These are phyloP conservation scores for Euglossa dilemma DNA, from an alignment of 1,140 invertebrate genomes.

Conservation along the genomic window DNA sequence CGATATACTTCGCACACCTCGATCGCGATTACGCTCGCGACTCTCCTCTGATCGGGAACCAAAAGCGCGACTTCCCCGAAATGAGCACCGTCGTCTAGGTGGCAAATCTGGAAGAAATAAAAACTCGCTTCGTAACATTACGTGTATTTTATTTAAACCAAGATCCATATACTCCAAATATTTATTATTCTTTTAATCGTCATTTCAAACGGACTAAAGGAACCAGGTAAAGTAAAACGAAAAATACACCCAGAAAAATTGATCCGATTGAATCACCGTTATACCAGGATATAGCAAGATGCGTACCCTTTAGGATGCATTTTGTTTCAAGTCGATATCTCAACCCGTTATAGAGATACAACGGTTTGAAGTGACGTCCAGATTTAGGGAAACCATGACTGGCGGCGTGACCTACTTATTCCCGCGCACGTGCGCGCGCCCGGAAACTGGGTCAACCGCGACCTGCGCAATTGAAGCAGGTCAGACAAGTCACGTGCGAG, in stretches of 20 bases:
- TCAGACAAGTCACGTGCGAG: not conserved
- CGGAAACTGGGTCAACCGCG: too few species aligned
- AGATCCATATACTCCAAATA: too few species aligned
- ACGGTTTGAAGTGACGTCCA: not conserved
- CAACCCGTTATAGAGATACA: not conserved
- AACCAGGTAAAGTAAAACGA: not conserved
- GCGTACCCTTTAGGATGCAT: not conserved
- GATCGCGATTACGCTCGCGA: conserved; percentile 77
- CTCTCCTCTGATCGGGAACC: conserved; percentile 75
- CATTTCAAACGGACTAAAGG: too few species aligned
- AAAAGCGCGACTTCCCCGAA: conserved; percentile 83
- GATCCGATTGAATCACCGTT: not conserved
- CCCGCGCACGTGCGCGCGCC: not conserved
- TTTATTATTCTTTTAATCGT: too few species aligned
- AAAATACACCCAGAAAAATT: not conserved
- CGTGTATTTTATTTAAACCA: too few species aligned
- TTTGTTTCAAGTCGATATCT: not conserved
- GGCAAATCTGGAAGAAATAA: conserved; percentile 77
- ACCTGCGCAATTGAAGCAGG: not conserved
- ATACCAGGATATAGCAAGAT: not conserved
- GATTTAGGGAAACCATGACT: not conserved
- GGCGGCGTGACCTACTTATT: not conserved
- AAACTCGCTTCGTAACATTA: too few species aligned
- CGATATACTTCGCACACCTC: conserved; percentile 79
- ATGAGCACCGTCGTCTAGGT: conserved; percentile 82